phyloP scores from a whole-genome alignment of 2,113 vertebrate genomes.

The Choloepus hoffmanni region DNA sequence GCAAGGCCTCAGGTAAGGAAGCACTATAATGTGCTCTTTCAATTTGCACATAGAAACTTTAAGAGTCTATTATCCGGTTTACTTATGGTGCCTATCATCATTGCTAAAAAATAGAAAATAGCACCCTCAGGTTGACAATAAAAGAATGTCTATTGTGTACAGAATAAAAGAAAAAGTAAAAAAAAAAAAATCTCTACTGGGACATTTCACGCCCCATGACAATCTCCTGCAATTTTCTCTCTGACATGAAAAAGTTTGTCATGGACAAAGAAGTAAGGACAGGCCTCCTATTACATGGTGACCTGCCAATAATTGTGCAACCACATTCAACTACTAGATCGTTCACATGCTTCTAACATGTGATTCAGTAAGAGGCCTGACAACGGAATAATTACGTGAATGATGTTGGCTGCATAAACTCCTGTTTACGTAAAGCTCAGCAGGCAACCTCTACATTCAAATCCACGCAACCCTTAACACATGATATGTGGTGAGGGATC shows the following conservation, averaged over 20 bases:
- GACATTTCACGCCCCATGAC: not conserved
- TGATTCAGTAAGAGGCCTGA: constrained; percentile 68
- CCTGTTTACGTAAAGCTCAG: constrained; percentile 85
- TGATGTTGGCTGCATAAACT: constrained; percentile 79
- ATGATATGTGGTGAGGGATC: constrained; percentile 81
- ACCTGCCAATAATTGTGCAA: constrained; percentile 54
- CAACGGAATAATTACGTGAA: constrained; percentile 79
- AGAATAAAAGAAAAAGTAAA: constrained; percentile 51
- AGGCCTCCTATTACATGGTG: not conserved
- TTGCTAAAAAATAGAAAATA: constrained; percentile 55
- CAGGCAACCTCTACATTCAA: constrained; percentile 82
- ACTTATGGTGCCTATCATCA: constrained; percentile 57
- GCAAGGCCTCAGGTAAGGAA: constrained; percentile 66
- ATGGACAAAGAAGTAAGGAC: constrained; percentile 16
- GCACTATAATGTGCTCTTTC: constrained; percentile 65
- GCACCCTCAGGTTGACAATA: constrained; percentile 65
- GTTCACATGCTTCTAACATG: constrained; percentile 58
- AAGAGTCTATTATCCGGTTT: constrained; percentile 78
- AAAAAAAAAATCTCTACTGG: constrained; percentile 65
- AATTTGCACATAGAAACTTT: constrained; percentile 78
- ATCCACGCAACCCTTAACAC: constrained; percentile 80
- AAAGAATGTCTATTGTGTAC: constrained; percentile 64
- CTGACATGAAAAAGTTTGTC: constrained; percentile 62
- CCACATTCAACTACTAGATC: constrained; percentile 43
- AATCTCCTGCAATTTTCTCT: constrained; percentile 58